These are phyloP conservation scores for Idris sp. DNA, from an alignment of 1,140 invertebrate species.

Conservation along the genomic window DNA sequence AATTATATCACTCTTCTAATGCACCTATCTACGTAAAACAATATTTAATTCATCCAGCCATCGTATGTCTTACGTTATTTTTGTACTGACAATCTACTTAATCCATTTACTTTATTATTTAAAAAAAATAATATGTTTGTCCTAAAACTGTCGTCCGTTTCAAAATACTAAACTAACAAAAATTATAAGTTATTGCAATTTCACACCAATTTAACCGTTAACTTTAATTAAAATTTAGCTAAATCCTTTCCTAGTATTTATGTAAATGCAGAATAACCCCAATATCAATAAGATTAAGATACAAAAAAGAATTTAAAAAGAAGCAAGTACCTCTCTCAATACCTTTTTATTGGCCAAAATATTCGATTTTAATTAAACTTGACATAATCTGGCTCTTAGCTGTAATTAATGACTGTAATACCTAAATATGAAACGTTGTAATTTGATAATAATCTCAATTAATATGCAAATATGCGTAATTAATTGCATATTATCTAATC, in stretches of 20 bases:
- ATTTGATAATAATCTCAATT: conserved; percentile 46
- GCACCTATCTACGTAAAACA: conserved; percentile 28
- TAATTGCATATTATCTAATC: conserved; percentile 56
- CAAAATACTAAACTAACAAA: no score
- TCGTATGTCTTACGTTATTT: conserved; percentile 14
- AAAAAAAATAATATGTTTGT: no score
- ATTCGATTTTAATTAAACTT: conserved; percentile 23
- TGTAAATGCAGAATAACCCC: no score
- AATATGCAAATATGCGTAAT: conserved; percentile 49
- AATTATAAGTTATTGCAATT: no score
- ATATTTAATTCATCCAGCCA: conserved; percentile 33
- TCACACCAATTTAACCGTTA: no score
- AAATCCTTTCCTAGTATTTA: no score
- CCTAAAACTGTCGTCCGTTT: no score
- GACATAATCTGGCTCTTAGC: conserved; percentile 16
- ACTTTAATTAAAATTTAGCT: no score
- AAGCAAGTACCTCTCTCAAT: not conserved
- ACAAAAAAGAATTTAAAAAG: no score
- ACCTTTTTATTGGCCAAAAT: conserved; percentile 4
- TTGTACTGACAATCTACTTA: conserved; percentile 1
- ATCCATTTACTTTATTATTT: conserved; percentile 31
- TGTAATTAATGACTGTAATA: conserved; percentile 18
- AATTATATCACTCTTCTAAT: conserved; percentile 44
- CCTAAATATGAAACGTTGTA: conserved; percentile 28
- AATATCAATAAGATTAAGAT: no score